These are phyloP conservation scores for Zaprionus vittiger DNA, from an alignment of 1,140 invertebrate species.

Conservation along the genomic window DNA sequence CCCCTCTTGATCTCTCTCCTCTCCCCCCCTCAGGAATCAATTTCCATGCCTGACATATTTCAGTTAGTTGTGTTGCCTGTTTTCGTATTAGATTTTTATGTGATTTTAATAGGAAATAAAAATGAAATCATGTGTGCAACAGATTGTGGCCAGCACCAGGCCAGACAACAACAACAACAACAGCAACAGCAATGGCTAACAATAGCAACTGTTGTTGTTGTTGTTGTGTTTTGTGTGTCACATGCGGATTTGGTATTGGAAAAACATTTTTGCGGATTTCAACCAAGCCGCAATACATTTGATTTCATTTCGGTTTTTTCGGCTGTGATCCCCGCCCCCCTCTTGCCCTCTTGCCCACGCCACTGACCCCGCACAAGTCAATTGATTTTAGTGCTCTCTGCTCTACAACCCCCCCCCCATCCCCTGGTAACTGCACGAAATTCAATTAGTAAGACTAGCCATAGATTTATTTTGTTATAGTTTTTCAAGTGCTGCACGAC, in stretches of 20 bases:
- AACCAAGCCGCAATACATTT: conserved; percentile 71
- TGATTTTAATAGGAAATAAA: conserved; percentile 81
- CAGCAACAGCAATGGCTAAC: conserved; percentile 9
- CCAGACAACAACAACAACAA: conserved; percentile 16
- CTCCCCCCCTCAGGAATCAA: conserved; percentile 27
- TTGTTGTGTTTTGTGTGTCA: conserved; percentile 24
- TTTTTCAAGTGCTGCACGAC: conserved; percentile 34
- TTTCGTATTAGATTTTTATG: conserved; percentile 79
- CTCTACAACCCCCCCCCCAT: background rate
- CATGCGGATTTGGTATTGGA: conserved; percentile 29
- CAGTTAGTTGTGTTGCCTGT: conserved; percentile 36
- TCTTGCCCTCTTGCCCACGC: too few relatives aligned
- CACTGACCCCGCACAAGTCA: conserved; percentile 53
- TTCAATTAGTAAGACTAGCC: conserved; percentile 68
- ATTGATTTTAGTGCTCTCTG: conserved; percentile 59
- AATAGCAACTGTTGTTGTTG: conserved; percentile 18
- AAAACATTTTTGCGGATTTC: conserved; percentile 58
- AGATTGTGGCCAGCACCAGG: conserved; percentile 61
- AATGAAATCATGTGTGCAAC: conserved; percentile 83
- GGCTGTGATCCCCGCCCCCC: background rate
- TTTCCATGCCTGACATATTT: conserved; percentile 51
- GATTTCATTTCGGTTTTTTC: conserved; percentile 59
- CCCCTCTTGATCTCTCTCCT: background rate
- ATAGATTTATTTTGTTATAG: conserved; percentile 52
- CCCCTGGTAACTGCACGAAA: conserved; percentile 42